Conservation (phyloP, 2,113 vertebrate genomes). For the Cynopterus brachyotis region DNA sequence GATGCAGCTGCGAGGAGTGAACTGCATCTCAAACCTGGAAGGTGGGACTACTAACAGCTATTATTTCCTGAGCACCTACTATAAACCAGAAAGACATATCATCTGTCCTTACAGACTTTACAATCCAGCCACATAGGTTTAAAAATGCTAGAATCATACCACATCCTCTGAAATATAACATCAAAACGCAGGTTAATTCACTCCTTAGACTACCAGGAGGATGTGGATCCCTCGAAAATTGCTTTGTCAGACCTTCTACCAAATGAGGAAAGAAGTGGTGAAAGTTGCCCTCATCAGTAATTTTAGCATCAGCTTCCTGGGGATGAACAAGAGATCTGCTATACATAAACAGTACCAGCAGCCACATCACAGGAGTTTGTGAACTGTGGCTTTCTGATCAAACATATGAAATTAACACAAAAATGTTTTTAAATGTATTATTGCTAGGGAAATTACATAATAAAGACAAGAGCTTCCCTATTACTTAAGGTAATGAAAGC, state of each 20-base stretch:
- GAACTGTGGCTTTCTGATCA: conserved; percentile 68
- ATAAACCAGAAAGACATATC: background rate
- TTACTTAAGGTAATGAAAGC: conserved; percentile 60
- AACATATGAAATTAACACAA: conserved; percentile 73
- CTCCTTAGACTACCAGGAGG: background rate
- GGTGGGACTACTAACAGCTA: background rate
- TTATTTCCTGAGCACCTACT: background rate
- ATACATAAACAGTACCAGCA: conserved; percentile 9
- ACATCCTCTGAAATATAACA: background rate
- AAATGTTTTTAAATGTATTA: conserved; percentile 52
- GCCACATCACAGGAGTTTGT: conserved; percentile 42
- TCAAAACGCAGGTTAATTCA: background rate
- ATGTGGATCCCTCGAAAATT: background rate
- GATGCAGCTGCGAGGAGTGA: background rate
- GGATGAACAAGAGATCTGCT: conserved; percentile 53
- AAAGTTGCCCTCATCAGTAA: background rate
- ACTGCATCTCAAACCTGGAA: background rate
- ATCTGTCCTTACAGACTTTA: background rate
- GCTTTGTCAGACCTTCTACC: background rate
- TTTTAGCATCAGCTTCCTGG: conserved; percentile 19
- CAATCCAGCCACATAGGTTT: background rate
- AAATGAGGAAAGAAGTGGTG: background rate
- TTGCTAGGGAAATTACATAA: conserved; percentile 68
- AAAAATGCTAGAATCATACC: background rate
- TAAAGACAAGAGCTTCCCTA: conserved; percentile 60